These are phyloP conservation scores for Loriculus beryllinus DNA, from an alignment of 2,797 vertebrate species.

Conservation along the genomic window DNA sequence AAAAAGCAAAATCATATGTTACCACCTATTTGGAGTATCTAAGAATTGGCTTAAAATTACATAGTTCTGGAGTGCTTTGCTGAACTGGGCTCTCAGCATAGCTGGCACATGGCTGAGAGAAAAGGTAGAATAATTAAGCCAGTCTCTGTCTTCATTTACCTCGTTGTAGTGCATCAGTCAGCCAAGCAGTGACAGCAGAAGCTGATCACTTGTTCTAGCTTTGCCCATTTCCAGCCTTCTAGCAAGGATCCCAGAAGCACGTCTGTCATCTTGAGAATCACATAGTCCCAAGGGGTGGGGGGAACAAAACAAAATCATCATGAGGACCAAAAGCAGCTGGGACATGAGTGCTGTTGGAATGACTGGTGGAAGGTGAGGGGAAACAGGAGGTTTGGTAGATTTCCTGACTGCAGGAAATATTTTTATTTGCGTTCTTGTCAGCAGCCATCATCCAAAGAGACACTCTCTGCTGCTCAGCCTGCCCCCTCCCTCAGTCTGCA, in stretches of 20 bases:
- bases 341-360: not conserved
- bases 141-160: not conserved
- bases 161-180: not conserved
- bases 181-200: not conserved
- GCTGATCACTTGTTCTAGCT: not conserved
- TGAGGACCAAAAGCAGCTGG: not conserved
- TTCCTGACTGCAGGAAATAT: not conserved
- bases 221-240: not conserved
- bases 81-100: not conserved
- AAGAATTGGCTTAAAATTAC: not conserved
- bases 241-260: not conserved
- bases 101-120: not conserved
- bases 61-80: not conserved
- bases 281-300: accelerated
- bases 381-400: not conserved
- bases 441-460: not conserved
- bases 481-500: not conserved
- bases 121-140: not conserved
- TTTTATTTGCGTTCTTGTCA: not conserved
- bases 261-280: not conserved
- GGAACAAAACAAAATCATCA: not conserved
- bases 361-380: not conserved
- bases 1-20: not conserved
- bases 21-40: not conserved
- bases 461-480: not conserved